A percentile compares a stretch with the other conserved stretches of the same genome.
These are phyloP conservation scores for rabbit (Oryctolagus cuniculus) DNA, from an alignment of 2,113 vertebrate genomes.

Conservation along the genomic window DNA sequence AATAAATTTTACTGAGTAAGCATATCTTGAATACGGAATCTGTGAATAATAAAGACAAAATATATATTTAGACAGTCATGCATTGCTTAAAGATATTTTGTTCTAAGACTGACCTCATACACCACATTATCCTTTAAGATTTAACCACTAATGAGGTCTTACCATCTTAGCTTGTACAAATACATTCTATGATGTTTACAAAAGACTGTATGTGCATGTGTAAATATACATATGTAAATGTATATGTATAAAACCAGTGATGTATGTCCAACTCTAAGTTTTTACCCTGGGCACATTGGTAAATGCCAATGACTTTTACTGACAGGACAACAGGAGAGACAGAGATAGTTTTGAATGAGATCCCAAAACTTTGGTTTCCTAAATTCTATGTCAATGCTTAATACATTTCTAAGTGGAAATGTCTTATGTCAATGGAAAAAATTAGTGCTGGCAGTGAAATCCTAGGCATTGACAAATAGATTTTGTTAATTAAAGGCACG, in stretches of 20 bases:
- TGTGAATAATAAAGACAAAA: not conserved
- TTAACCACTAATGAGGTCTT: too few species aligned
- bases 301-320: not conserved
- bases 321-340: not conserved
- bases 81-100: too few species aligned
- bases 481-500: not conserved
- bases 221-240: too few species aligned
- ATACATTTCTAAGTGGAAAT: not conserved
- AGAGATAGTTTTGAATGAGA: not conserved
- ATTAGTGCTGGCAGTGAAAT: not conserved
- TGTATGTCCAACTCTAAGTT: too few species aligned
- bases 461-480: not conserved
- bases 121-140: too few species aligned
- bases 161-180: too few species aligned
- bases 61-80: not conserved
- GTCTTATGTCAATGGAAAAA: not conserved
- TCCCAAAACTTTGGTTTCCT: not conserved
- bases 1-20: not conserved
- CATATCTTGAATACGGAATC: not conserved
- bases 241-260: not conserved
- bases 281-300: not conserved
- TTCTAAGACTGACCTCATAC: too few species aligned
- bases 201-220: not conserved
- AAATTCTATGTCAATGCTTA: not conserved
- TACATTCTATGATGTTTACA: too few species aligned